Base-by-base conservation (phyloP, 1,140 invertebrate genomes). In the Lepidurus packardi region DNA sequence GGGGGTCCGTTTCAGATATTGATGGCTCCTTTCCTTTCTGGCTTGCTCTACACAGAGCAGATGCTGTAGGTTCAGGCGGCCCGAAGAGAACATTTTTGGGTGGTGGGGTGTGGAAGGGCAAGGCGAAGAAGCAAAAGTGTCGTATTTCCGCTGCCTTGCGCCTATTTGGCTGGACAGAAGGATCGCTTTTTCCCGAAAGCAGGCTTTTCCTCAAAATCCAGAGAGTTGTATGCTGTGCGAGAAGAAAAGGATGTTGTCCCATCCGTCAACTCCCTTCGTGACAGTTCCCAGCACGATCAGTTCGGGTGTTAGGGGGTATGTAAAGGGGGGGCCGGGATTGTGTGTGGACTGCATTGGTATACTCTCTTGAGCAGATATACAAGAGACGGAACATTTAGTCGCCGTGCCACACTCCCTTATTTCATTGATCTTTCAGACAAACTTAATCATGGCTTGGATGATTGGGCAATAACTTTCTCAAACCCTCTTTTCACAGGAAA, bases 71-170 rank as follows among this genome's bases (percentile, higher is more conserved):
- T 47, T 65, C 16, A 65, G 21, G 53, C 16, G 53, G 53, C 16
- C 21, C 16, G 53, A 65, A 65, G 13, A 21, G 53, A 21, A 34
- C 10, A 7, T 47, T 10, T 47, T 10, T 3, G 5, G 45, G 16
- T 4, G 45, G 45, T 47, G 21, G n/a, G 53, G 13, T 0, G 53
- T 7, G 4, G 21, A n/a, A 65, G 1, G 53, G 16, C 3, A 2
- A 34, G 34, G 34, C 34, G 34, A 34, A 34, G 53, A 65, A 13
- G 53, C 21, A 21, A 65, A 65, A 65, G 53, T 65, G 53, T 65
- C 53, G 53, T 65, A 65, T 65, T 65, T 65, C 53, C 53, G 53
- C 53, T 65, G 53, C 53, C 53, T 65, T 65, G 53, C 53, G 53
- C 53, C 53, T 65, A 65, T 65, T 65, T 65, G 53, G 9, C 53